Evolutionary conservation across 2,888 invertebrate genomes (phyloP), one percentile per base, ranked within the genome.

Genomic region (Cephus rjabovi): DNA sequence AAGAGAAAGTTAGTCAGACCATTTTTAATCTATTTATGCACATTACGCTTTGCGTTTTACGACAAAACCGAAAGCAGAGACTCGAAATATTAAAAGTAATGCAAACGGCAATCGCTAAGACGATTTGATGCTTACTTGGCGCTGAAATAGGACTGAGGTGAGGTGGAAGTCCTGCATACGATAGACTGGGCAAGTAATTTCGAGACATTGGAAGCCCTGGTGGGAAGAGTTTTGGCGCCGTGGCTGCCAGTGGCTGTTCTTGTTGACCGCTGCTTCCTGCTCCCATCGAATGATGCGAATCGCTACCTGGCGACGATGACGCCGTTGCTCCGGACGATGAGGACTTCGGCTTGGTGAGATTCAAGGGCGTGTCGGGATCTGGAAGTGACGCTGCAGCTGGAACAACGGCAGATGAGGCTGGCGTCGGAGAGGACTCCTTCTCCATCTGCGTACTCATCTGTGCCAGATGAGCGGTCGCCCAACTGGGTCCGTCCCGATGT

Each of bases 301-400:
- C 93, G 73, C 93, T 93, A 12, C 93, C 92, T 12, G 94, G 91
- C 89, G 93, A 82, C 79, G 88, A 89, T 40, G 89, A 89, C 6
- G 89, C 88, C 77, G 88, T 88, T 34, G 90, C 88, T 15, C 93
- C 93, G 77, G 92, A 91, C 83, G 92, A 92, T 80, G 92, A 92
- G 83, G 84, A 93, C 87, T 97, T 96, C 79, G 98, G 98, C 92
- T 98, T 98, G 88, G 96, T 96, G 76, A 98, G 94, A 92, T 98
- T 98, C 73, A 98, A 93, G 1, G 98, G 98, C 1, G 96, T 95
- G 90, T 97, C 97, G 0, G 96, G 95, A 91, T 96, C 96, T 56
- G 93, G 93, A 0, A 91, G 85, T 1, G 92, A 89, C 2, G 90
- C 84, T 4, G 89, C 87, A 12, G 91, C 88, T 12, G 91, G 90